Evolutionary conservation across 2,888 invertebrate genomes (phyloP).

Genomic region (Scrobipalpa costella): DNA sequence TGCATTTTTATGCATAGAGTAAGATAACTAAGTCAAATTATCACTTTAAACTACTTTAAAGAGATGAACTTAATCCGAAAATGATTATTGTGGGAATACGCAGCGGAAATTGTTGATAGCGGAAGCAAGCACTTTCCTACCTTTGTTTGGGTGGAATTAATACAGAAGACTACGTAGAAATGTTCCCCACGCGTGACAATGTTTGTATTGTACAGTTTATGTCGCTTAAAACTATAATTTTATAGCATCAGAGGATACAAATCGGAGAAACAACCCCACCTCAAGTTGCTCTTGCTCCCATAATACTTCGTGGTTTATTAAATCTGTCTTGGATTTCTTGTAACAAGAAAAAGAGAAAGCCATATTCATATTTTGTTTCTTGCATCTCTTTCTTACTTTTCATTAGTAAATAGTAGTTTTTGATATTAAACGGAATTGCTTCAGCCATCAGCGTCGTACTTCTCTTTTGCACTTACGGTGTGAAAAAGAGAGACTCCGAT

Average conservation of each 20-base stretch:
- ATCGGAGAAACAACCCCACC: slow-evolving; percentile 8
- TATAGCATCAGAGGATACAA: not conserved
- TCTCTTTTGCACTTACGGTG: too few species aligned
- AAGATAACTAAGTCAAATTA: too few species aligned
- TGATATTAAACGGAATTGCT: not conserved
- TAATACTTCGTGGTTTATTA: slow-evolving; percentile 13
- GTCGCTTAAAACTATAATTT: not conserved
- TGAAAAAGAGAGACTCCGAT: too few species aligned
- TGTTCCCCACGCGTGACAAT: not conserved
- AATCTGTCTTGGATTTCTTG: too few species aligned
- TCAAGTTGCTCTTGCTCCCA: not conserved
- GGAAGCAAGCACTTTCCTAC: not conserved
- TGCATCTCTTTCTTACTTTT: not conserved
- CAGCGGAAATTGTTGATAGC: slow-evolving; percentile 8
- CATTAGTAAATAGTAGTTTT: not conserved
- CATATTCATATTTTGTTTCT: not conserved
- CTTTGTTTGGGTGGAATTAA: not conserved
- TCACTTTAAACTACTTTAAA: not conserved
- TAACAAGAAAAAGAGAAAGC: not conserved
- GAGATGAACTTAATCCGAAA: not conserved
- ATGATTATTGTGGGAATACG: not conserved
- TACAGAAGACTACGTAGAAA: not conserved
- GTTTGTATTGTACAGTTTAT: not conserved
- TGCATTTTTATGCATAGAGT: too few species aligned
- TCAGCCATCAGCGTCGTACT: not conserved